Evolutionary conservation across 2,888 invertebrate species (phyloP), one percentile per base, ranked within the genome.

Genomic region (Gonocerus acuteangulatus): DNA sequence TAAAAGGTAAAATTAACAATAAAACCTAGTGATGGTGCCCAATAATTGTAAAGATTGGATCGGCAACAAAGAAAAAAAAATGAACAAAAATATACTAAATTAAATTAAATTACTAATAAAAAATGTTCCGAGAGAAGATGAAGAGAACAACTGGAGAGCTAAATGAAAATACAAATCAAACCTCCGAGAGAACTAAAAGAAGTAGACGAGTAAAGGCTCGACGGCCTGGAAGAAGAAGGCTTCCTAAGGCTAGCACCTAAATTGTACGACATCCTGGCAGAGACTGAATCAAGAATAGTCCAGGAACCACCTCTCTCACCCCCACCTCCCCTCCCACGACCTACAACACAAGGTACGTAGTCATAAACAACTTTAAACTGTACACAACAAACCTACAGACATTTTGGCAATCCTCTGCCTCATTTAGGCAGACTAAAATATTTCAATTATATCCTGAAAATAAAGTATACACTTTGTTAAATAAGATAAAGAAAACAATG

Each of bases 181-280:
- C 58, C 64, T 42, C 61, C 51, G 16, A 61, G 44, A 21, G 39
- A 42, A 23, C 57, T 44, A 15, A 62, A 57, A 27, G 49, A 51
- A 15, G 63, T 58, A n/a, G 64, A 62, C 21, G 64, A 65, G 52
- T 65, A 65, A 27, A 65, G 44, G 60, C 64, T 65, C 32, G 65
- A 60, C 11, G 65, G 63, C 18, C 65, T 62, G 19, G 62, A 62
- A n/a, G 62, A 57, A 19, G 48, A 48, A 19, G 49, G 45, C 48
- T 34, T 56, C 57, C 49, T 57, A 9, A 45, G 45, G 47, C 57
- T 47, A 21, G 36, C 36, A 22, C 54, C 44, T 23, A 44, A 42
- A 23, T 39, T 39, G 27, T 57, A 60, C 34, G 61, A 62, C 52
- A 58, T 57, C 54, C 19, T 54, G 21, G 36, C 23, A 42, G n/a